Percentiles rank a stretch among this genome's conserved stretches.
These are phyloP conservation scores for Pelodytes ibericus DNA, from an alignment of 2,797 vertebrate species.

Conservation along the genomic window DNA sequence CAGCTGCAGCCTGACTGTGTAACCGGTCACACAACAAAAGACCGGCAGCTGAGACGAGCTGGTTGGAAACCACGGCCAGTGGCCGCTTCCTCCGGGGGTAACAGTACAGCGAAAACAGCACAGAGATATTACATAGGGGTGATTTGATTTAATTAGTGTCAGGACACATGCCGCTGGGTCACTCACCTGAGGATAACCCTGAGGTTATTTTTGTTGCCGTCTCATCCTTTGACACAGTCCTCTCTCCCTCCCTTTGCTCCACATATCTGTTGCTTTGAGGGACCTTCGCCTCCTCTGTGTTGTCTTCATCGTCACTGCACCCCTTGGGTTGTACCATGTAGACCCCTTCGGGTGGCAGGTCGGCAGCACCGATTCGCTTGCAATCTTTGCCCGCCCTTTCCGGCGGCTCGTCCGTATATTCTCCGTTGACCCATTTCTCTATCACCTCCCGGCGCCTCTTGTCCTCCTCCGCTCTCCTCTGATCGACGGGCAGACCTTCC, in stretches of 20 bases:
- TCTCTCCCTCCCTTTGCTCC: conserved; percentile 82
- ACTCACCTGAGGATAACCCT: conserved; percentile 70
- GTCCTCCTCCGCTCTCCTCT: conserved; percentile 90
- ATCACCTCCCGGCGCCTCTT: conserved; percentile 94
- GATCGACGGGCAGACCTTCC: conserved; percentile 76
- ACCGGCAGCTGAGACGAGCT: background rate
- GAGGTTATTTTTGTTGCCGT: conserved; percentile 72
- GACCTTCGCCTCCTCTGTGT: conserved; percentile 72
- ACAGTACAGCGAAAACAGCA: background rate
- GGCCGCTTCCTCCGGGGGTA: background rate
- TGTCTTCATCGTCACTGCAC: conserved; percentile 95
- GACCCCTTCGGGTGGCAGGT: conserved; percentile 89
- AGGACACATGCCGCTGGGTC: too few species aligned
- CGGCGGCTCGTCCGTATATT: conserved; percentile 87
- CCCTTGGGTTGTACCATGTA: conserved; percentile 98
- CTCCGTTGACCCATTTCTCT: conserved; percentile 98
- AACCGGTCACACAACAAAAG: too few species aligned
- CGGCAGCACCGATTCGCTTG: conserved; percentile 70
- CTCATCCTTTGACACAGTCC: conserved; percentile 78
- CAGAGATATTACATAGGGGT: too few species aligned
- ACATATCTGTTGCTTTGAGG: conserved; percentile 77
- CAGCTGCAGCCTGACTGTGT: conserved; percentile 35
- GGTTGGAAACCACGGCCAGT: background rate
- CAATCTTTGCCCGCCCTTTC: conserved; percentile 70
- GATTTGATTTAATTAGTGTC: background rate